Evolutionary conservation across 37 sponge, comb jelly and placozoan genomes (phyloP).

Genomic region (Aphrocallistes beatrix): DNA sequence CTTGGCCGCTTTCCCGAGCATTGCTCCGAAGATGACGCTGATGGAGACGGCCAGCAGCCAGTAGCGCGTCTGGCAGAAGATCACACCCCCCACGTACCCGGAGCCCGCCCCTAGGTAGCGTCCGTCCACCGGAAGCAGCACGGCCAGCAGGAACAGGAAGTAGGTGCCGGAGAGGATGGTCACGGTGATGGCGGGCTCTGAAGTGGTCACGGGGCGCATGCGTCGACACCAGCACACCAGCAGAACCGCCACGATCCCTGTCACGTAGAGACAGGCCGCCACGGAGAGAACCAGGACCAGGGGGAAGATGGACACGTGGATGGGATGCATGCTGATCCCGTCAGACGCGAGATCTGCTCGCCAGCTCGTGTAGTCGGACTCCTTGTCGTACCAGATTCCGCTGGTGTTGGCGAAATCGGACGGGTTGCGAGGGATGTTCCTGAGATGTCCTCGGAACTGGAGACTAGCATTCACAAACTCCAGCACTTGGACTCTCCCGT

Average conservation of each 20-base stretch:
- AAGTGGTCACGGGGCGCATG: not conserved
- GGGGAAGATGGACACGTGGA: not conserved
- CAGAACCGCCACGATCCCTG: not conserved
- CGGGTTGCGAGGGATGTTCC: not conserved
- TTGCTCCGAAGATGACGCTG: not conserved
- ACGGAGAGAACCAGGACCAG: not conserved
- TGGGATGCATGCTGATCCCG: not conserved
- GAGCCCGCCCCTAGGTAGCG: not conserved
- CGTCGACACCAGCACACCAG: not conserved
- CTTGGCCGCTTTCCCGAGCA: not conserved
- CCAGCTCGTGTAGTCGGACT: not conserved
- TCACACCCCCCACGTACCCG: not conserved
- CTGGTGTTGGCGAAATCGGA: not conserved
- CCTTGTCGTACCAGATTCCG: not conserved
- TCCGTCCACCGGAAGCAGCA: not conserved
- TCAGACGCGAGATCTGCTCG: not conserved
- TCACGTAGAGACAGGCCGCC: not conserved
- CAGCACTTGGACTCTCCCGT: not conserved
- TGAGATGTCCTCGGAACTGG: not conserved
- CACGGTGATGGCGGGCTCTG: not conserved
- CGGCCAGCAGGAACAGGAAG: not conserved
- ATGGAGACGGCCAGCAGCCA: not conserved
- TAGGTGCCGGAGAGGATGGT: not conserved
- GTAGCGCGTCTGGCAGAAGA: not conserved
- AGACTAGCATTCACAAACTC: not conserved